Percentiles rank a stretch among this genome's conserved stretches.
phyloP scores from a whole-genome alignment of 53 echinoderm and acorn worm genomes.

The Actinopyga echinites region DNA sequence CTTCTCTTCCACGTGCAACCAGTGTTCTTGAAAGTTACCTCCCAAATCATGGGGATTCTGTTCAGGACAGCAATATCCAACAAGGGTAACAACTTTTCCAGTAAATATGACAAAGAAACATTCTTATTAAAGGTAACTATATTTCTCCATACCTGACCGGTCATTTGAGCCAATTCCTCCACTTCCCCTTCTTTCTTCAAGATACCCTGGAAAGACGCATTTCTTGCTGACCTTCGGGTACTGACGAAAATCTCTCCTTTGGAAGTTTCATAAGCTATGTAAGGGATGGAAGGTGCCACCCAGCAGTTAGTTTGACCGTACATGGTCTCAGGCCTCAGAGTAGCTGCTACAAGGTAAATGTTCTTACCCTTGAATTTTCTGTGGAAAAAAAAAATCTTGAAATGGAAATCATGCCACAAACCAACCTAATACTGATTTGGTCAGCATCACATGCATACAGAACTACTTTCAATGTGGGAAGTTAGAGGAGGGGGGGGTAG shows the following conservation, averaged over 20 bases:
- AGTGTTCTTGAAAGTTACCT: too few species aligned
- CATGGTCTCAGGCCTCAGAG: constrained; percentile 98
- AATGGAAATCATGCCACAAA: too few species aligned
- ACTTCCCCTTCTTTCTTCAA: constrained; percentile 76
- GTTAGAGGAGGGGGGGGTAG: too few species aligned
- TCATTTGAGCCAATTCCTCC: constrained; percentile 62
- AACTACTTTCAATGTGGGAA: too few species aligned
- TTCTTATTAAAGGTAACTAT: background rate
- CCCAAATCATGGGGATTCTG: too few species aligned
- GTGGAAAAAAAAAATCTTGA: background rate
- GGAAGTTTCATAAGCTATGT: constrained; percentile 84
- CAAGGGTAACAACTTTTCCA: too few species aligned
- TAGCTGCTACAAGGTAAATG: constrained; percentile 88
- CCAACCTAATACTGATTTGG: too few species aligned
- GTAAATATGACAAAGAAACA: too few species aligned
- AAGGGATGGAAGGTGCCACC: constrained; percentile 83
- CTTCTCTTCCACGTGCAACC: too few species aligned
- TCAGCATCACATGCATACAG: too few species aligned
- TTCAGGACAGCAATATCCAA: too few species aligned
- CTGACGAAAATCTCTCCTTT: constrained; percentile 84
- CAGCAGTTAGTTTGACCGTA: constrained; percentile 99
- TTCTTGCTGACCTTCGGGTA: constrained; percentile 77
- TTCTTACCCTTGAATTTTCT: constrained; percentile 76
- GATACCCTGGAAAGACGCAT: constrained; percentile 89
- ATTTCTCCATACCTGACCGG: constrained; percentile 71